Base-by-base conservation (phyloP, 2,888 invertebrate genomes). In the Nowickia ferox region DNA sequence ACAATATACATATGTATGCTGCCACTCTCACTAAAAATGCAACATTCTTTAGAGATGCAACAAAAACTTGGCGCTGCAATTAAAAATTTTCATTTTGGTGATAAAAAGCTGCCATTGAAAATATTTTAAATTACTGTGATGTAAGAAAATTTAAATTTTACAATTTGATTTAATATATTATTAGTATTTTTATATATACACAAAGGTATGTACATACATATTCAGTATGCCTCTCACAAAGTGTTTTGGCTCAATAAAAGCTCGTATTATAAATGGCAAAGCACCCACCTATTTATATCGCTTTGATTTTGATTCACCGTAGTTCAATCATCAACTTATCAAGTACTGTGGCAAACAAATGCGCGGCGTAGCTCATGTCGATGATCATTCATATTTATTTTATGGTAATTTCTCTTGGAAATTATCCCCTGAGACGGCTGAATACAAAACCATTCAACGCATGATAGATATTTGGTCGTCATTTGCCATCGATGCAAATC, bases 381-480 rank as follows among this genome's bases (percentile, higher is more conserved):
- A 93, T 85, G 93, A 93, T 87, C 88, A 91, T 74, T 91, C 92
- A 9, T 93, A 93, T 76, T 78, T 93, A 3, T 93, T 93, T 89
- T 91, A 89, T 66, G 92, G 91, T 6, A 88, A 87, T 59, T 90
- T 91, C 46, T 88, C 92, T 6, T 89, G 90, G 85, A 90, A 89
- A 82, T 80, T 91, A 84, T 83, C 89, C 22, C 88, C 87, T 15
- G 89, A 91, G 51, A 89, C 90, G 0, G 86, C 86, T 2, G 93
- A 93, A 82, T 92, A 90, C 77, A 88, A 88, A 79, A 92, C 90
- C 15, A 91, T 93, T 13, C 88, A 91, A 71, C 89, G 91, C 17
- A 91, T 92, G 92, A 88, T 92, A 79, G 91, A 89, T 46, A 91
- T 92, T 66, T 86, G 91, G 84, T 90, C 90, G 10, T 88, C 89